Evolutionary conservation across 1,140 invertebrate species (phyloP).

Genomic region (Oscheius sp.): DNA sequence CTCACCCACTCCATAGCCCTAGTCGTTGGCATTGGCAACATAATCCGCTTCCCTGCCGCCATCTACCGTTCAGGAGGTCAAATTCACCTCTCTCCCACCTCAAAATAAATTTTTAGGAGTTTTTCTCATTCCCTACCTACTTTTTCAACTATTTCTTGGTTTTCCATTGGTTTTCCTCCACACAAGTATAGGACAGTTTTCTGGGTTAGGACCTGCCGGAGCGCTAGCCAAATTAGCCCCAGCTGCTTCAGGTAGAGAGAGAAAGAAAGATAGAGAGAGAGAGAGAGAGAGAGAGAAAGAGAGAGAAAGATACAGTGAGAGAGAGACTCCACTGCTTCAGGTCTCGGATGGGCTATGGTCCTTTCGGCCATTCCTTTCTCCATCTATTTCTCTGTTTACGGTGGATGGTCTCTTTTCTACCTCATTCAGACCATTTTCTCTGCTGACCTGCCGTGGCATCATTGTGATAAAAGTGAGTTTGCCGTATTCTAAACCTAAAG

Average conservation of each 20-base stretch:
- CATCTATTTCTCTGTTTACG: conserved; percentile 65
- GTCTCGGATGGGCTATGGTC: conserved; percentile 65
- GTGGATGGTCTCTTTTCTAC: conserved; percentile 64
- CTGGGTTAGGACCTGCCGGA: conserved; percentile 19
- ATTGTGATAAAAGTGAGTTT: conserved; percentile 38
- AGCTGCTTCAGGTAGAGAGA: background rate
- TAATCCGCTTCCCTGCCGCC: conserved; percentile 57
- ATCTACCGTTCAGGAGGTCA: conserved; percentile 50
- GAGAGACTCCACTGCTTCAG: no score
- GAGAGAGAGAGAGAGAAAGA: no score
- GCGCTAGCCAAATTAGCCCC: background rate
- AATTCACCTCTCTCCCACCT: background rate
- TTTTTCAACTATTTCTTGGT: conserved; percentile 56
- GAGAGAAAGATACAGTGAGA: no score
- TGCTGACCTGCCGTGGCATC: conserved; percentile 43
- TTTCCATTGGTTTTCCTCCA: conserved; percentile 58
- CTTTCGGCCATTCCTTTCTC: conserved; percentile 62
- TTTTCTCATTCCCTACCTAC: conserved; percentile 58
- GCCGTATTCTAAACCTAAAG: background rate
- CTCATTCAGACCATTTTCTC: conserved; percentile 56
- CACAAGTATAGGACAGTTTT: conserved; percentile 56
- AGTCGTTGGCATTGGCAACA: conserved; percentile 60
- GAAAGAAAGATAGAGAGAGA: no score
- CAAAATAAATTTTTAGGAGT: conserved; percentile 40
- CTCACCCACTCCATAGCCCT: conserved; percentile 60